Base-by-base conservation (phyloP, 2,113 vertebrate species). In the Cheilinus undulatus region DNA sequence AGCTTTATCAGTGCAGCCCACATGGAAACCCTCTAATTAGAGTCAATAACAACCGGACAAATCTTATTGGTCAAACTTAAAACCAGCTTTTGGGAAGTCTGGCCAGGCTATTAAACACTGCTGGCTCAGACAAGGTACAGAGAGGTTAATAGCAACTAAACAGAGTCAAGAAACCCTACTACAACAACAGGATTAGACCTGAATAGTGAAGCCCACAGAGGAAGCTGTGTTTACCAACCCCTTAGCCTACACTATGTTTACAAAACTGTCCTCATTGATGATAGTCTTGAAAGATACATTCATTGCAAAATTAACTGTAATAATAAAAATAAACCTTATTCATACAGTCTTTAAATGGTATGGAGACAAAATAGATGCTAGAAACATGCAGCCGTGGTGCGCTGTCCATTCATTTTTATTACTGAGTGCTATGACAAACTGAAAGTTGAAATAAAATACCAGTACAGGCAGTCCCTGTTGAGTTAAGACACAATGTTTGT, bases 101-200 rank as follows among this genome's bases (percentile, higher is more conserved):
- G 68, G 42, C 53, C 57, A 75, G 30, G 62, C 66, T 82, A 70
- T 82, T 79, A 78, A 86, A 75, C 51, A 74, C 38, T 50, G 62
- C 40, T 57, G 60, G 61, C 30, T 83, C 58, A 73, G 63, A n/a
- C 70, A 81, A 79, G 22, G 46, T 78, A 61, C 49, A 81, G 54
- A 43, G 54, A 75, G 68, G 57, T 50, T 67, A 80, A 80, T 51
- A 71, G 53, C 65, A 24, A 58, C 61, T 65, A 66, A 78, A 87
- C n/a, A 36, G 15, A 73, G 67, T 34, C 22, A 68, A 78, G 68
- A 71, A 78, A 46, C 27, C 38, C 73, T 61, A 76, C 73, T 57
- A 45, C 75, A 86, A 69, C 60, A 73, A 66, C 50, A 76, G 61
- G 59, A 86, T 83, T 72, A 76, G 20, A 23, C n/a, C 24, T 59